These are phyloP conservation scores for Psilopogon haemacephalus DNA, from an alignment of 2,113 vertebrate species.

Conservation along the genomic window DNA sequence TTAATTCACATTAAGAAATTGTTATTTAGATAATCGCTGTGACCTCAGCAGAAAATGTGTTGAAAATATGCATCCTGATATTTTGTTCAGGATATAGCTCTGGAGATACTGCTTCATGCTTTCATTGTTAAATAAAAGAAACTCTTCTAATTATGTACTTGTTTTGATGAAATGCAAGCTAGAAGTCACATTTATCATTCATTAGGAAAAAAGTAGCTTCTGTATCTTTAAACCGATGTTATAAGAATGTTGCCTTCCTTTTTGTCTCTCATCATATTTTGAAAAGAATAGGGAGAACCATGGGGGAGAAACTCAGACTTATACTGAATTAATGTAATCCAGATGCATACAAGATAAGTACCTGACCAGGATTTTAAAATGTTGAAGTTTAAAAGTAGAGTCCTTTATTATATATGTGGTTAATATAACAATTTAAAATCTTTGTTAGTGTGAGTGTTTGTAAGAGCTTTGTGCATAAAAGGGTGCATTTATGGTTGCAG, in stretches of 20 bases:
- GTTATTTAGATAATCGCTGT: not conserved
- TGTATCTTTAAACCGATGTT: not conserved
- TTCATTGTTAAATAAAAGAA: not conserved
- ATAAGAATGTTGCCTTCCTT: not conserved
- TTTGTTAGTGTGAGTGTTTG: not conserved
- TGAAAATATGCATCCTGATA: not conserved
- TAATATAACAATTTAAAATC: no score
- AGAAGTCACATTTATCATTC: not conserved
- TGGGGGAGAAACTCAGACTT: not conserved
- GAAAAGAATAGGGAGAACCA: not conserved
- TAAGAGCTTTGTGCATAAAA: not conserved
- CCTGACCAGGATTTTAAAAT: not conserved
- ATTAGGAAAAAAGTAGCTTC: not conserved
- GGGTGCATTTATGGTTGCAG: not conserved
- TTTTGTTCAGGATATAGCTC: not conserved
- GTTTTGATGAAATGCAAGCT: not conserved
- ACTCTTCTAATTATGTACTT: not conserved
- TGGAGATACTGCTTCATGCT: not conserved
- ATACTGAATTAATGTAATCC: not conserved
- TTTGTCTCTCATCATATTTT: not conserved
- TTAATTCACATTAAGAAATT: no score
- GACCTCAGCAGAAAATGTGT: not conserved
- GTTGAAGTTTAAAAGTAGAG: not conserved
- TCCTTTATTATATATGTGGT: no score
- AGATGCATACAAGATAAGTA: not conserved